Base-by-base conservation (phyloP, 2,113 vertebrate genomes). In the Aspidoscelis tigris region DNA sequence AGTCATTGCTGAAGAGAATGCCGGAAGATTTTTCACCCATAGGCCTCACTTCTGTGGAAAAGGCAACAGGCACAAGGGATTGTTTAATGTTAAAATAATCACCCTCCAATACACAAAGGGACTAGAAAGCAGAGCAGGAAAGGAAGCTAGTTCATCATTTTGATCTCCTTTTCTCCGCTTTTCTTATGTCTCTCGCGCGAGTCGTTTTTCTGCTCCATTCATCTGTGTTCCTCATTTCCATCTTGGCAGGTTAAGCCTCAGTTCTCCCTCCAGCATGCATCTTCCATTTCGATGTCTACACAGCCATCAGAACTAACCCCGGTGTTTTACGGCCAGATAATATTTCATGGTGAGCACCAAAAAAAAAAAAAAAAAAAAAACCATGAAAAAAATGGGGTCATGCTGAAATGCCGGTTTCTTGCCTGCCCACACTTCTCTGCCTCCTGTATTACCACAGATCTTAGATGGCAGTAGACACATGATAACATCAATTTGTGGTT, bases 151-250 rank as follows among this genome's bases (percentile, higher is more conserved):
- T 78, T 78, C 69, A 79, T 74, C 76, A 43, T 78, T 83, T 68
- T 78, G 76, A 79, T 82, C 81, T 68, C n/a, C 33, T 66, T 47
- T 44, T 83, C n/a, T 85, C 68, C 5, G 26, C 39, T 77, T 79
- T 81, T 77, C 65, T 82, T 81, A 86, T 78, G 74, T n/a, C 53
- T 86, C 81, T 70, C 77, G 7, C 7, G 39, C 43, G 53, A 69
- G 64, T 50, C 71, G 64, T 87, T 80, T 87, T 80, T 69, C 81
- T 70, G 3, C 72, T 84, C 66, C 78, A 66, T 65, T 81, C 58
- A 84, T 84, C 53, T 74, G 64, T 33, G 58, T 74, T 83, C 85
- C 81, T 83, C 80, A 55, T 80, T 84, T 76, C 41, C 78, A 53
- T 76, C 72, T 76, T 80, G 77, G 77, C 64, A 76, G 77, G 81